These are phyloP conservation scores for Lissocephala sabroskyi DNA, from an alignment of 2,888 invertebrate species.

Conservation along the genomic window DNA sequence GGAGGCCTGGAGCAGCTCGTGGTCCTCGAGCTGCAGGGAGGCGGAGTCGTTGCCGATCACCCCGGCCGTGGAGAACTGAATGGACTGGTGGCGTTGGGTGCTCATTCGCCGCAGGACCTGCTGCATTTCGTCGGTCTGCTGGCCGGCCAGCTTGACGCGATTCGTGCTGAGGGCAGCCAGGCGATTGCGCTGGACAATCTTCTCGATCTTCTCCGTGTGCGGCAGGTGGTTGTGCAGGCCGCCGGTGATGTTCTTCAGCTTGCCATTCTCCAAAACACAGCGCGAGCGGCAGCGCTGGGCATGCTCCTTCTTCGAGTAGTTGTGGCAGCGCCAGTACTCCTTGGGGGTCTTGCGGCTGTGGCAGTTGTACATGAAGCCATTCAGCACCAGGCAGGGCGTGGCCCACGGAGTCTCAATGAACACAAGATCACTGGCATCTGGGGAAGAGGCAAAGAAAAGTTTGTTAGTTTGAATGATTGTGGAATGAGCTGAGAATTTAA, in stretches of 20 bases:
- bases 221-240: slow-evolving; percentile 71
- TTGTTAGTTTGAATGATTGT: neutral
- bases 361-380: slow-evolving; percentile 71
- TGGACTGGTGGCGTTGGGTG: slow-evolving; percentile 23
- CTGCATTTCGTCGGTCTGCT: slow-evolving; percentile 11
- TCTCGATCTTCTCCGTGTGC: slow-evolving; percentile 71
- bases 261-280: slow-evolving; percentile 71
- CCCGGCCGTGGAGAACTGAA: slow-evolving; percentile 8
- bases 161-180: slow-evolving; percentile 35
- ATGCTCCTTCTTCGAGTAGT: slow-evolving; percentile 71
- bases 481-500: neutral
- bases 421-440: slow-evolving; percentile 49
- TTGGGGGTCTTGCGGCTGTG: slow-evolving; percentile 72
- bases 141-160: slow-evolving; percentile 28
- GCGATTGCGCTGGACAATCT: slow-evolving; percentile 68
- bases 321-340: slow-evolving; percentile 73
- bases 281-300: slow-evolving; percentile 71
- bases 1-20: slow-evolving; percentile 50
- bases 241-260: slow-evolving; percentile 69
- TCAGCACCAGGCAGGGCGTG: slow-evolving; percentile 70
- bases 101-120: slow-evolving; percentile 15
- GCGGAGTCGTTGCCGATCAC: slow-evolving; percentile 20
- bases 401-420: slow-evolving; percentile 73
- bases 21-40: slow-evolving; percentile 46
- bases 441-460: slow-evolving; percentile 4